Base-by-base conservation (phyloP, 2,888 invertebrate species). In the Mantis religiosa region DNA sequence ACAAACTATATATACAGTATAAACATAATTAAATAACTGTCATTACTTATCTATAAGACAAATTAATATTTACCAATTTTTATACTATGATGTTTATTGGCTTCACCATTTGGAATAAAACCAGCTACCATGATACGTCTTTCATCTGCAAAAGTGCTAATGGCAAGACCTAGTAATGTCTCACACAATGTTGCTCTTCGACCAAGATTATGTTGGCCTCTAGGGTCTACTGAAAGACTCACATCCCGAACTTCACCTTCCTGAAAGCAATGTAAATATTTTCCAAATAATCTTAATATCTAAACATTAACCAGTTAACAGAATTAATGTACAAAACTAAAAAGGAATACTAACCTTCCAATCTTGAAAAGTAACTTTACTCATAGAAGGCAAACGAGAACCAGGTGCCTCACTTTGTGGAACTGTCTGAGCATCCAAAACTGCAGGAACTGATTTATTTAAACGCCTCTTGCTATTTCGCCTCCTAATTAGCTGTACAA, bases 131-230 rank as follows among this genome's bases (percentile, higher is more conserved):
- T 96, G 88, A 98, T 94, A 90, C 96, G 95, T 91, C 95, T 95
- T 89, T 96, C 96, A 93, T 97, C 96, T 41, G 95, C 94, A 92
- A 97, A 96, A 34, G 96, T 95, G 90, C 96, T 95, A 15, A 97
- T 95, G 88, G 96, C 96, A 90, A 98, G 95, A 0, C 98, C 98
- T 91, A 98, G 95, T 89, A 97, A 94, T 82, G 96, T 96, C 94
- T 98, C 98, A 88, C 97, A 95, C 90, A 96, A 94, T 28, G 97
- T 96, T 82, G 96, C 95, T 90, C 96, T 93, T 86, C 96, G 94
- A 0, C 96, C 96, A 85, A 95, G 94, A 91, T 95, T 95, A 90
- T 94, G 94, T 88, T 94, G 93, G 91, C 93, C 94, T 85, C 94
- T 93, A 27, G 95, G 94, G 91, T 94, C 95, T n/a, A 96, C 93